Evolutionary conservation across 2,888 invertebrate genomes (phyloP).

Genomic region (Yponomeuta evonymella): DNA sequence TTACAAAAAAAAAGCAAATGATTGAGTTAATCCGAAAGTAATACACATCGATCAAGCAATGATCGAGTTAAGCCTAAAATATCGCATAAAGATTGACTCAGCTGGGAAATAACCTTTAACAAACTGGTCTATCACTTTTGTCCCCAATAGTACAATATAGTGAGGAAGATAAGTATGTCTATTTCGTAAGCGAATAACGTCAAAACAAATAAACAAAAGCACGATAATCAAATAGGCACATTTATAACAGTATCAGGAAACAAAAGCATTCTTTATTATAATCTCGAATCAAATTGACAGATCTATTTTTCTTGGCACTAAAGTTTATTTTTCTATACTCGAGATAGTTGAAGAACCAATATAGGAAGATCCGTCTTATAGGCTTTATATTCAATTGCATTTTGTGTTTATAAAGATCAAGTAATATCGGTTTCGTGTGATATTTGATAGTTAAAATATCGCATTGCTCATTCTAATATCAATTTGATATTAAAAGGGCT

Average conservation of each 20-base stretch:
- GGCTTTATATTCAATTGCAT: neutral
- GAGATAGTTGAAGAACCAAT: neutral
- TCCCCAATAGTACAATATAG: neutral
- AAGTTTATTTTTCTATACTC: slow-evolving; percentile 17
- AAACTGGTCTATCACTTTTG: neutral
- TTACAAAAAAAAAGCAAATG: too few relatives aligned
- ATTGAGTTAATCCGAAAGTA: too few relatives aligned
- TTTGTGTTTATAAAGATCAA: neutral
- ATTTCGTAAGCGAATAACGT: neutral
- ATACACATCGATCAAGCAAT: too few relatives aligned
- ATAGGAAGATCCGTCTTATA: neutral
- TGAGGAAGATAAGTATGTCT: neutral
- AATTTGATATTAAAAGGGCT: neutral
- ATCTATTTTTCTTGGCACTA: slow-evolving; percentile 40
- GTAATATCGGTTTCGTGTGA: neutral
- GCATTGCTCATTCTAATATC: neutral
- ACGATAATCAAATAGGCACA: slow-evolving; percentile 26
- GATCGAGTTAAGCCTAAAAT: too few relatives aligned
- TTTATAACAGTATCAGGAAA: slow-evolving; percentile 30
- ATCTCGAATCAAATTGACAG: slow-evolving; percentile 36
- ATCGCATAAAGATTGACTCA: neutral
- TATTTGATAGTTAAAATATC: neutral
- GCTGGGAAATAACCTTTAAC: neutral
- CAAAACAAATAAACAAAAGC: slow-evolving; percentile 4
- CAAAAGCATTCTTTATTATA: slow-evolving; percentile 35